phyloP scores from a whole-genome alignment of 2,113 vertebrate species.

The Illadopsis cleaveri region DNA sequence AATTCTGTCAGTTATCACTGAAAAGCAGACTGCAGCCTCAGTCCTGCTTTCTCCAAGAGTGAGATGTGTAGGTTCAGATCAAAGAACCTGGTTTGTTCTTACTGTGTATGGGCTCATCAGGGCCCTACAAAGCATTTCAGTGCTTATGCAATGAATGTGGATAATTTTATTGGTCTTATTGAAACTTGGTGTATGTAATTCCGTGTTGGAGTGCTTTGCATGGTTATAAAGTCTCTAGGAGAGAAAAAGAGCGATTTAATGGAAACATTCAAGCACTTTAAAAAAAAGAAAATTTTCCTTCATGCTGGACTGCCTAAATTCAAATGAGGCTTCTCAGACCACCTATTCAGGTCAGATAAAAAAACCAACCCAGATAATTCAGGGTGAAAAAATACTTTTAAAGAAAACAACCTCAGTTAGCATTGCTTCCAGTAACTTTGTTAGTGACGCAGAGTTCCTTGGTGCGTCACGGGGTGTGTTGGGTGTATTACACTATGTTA shows the following conservation, averaged over 20 bases:
- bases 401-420: neutral
- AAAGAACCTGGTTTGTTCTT: neutral
- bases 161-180: neutral
- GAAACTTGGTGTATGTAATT: neutral
- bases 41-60: neutral
- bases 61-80: neutral
- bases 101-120: neutral
- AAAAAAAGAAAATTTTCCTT: neutral
- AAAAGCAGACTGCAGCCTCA: neutral
- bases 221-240: neutral
- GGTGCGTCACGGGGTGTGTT: slow-evolving; percentile 36
- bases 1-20: neutral
- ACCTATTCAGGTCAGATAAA: neutral
- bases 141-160: neutral
- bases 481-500: neutral
- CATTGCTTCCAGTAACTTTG: neutral
- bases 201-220: neutral
- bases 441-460: neutral
- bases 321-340: neutral
- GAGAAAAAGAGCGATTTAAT: neutral
- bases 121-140: neutral
- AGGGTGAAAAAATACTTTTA: neutral
- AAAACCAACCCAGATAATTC: neutral
- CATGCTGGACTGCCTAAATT: neutral
- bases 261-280: neutral